These are phyloP conservation scores for Dicranocentrus wangi DNA, from an alignment of 2,888 invertebrate genomes.

Conservation along the genomic window DNA sequence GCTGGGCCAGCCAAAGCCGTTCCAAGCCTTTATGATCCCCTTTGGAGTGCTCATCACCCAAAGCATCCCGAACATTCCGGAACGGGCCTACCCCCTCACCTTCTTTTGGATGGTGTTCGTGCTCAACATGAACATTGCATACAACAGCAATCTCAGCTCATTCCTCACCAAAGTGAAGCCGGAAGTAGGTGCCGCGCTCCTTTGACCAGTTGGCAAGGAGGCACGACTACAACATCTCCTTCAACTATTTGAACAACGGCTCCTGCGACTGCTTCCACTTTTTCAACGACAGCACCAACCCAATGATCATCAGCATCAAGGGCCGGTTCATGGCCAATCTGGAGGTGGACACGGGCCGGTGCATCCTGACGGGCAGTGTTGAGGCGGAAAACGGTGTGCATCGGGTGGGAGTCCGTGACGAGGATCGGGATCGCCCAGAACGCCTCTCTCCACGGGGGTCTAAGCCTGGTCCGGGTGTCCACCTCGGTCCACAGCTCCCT, in stretches of 20 bases:
- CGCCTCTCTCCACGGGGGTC: constrained; percentile 53
- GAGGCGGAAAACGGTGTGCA: constrained; percentile 47
- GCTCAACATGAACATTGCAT: constrained; percentile 55
- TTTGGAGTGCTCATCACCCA: constrained; percentile 52
- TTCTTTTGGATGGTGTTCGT: constrained; percentile 61
- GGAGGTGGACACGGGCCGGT: constrained; percentile 57
- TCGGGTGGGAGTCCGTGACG: constrained; percentile 65
- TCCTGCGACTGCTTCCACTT: constrained; percentile 64
- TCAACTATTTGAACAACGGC: constrained; percentile 64
- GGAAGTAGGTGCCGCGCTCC: constrained; percentile 43
- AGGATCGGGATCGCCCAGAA: constrained; percentile 60
- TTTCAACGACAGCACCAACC: constrained; percentile 53
- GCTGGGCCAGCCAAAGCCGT: background rate
- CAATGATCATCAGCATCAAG: constrained; percentile 48
- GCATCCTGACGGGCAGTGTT: constrained; percentile 58
- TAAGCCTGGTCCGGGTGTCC: constrained; percentile 50
- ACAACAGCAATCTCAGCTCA: constrained; percentile 65
- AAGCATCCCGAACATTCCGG: constrained; percentile 50
- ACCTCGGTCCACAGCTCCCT: constrained; percentile 55
- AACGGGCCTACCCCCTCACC: constrained; percentile 49
- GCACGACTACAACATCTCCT: constrained; percentile 62
- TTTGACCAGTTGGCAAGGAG: constrained; percentile 48
- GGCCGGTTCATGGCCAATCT: constrained; percentile 58
- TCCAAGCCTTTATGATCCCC: constrained; percentile 50
- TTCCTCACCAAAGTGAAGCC: constrained; percentile 47